phyloP scores from a whole-genome alignment of 2,797 vertebrate species.

The Labroides dimidiatus region DNA sequence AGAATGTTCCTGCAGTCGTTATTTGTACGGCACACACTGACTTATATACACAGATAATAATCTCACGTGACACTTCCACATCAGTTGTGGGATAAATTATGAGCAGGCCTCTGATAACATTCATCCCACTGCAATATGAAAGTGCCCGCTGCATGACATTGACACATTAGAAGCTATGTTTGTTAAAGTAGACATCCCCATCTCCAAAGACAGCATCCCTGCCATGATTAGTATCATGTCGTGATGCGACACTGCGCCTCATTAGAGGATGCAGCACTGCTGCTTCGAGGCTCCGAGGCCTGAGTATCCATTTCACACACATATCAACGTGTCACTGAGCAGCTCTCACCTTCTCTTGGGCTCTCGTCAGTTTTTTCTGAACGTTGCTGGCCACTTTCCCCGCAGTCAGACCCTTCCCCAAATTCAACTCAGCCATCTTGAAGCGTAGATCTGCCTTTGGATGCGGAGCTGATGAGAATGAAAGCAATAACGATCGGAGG shows the following conservation, averaged over 20 bases:
- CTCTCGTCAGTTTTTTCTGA: constrained; percentile 96
- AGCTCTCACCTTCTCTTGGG: constrained; percentile 94
- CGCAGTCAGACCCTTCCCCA: constrained; percentile 96
- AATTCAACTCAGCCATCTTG: constrained; percentile 97
- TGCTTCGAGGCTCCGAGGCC: constrained; percentile 47
- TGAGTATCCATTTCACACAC: neutral
- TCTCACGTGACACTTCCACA: constrained; percentile 1
- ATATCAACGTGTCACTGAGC: neutral
- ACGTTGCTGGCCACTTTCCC: constrained; percentile 97
- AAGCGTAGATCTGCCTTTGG: constrained; percentile 65
- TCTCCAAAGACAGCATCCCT: constrained; percentile 9
- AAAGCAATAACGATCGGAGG: constrained; percentile 58
- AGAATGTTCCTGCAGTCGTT: neutral
- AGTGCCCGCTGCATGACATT: constrained; percentile 48
- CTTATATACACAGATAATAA: neutral
- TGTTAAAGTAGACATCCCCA: neutral
- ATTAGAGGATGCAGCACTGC: constrained; percentile 62
- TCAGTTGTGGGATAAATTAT: neutral
- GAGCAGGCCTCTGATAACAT: constrained; percentile 11
- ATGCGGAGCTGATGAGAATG: constrained; percentile 54
- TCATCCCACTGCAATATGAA: constrained; percentile 7
- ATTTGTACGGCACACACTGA: neutral
- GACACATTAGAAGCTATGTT: neutral
- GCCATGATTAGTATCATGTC: constrained; percentile 37
- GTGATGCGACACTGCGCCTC: constrained; percentile 75